Conservation (phyloP, 2,113 vertebrate species). For the Antechinus flavipes region DNA sequence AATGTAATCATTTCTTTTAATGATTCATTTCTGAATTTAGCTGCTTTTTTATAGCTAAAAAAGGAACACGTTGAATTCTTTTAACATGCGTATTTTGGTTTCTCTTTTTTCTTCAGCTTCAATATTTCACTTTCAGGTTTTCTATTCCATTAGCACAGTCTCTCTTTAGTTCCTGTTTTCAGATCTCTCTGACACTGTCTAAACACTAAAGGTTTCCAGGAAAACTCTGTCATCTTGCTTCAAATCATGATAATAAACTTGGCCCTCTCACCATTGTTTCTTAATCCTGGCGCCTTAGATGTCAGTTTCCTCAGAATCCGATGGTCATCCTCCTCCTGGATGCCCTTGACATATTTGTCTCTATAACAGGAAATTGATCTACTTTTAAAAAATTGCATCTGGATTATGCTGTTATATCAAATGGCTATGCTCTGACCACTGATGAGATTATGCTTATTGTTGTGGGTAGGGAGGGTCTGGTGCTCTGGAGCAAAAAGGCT, state of each 20-base stretch:
- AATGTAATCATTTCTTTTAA: not conserved
- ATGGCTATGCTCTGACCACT: not conserved
- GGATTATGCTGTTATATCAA: not conserved
- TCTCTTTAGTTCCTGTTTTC: not conserved
- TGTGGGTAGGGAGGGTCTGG: not conserved
- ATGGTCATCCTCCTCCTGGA: not conserved
- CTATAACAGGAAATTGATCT: not conserved
- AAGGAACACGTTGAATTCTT: not conserved
- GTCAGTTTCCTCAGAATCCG: not conserved
- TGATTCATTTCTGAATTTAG: not conserved
- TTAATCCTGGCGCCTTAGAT: not conserved
- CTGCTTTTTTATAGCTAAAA: not conserved
- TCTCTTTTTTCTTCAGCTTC: not conserved
- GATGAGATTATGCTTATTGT: not conserved
- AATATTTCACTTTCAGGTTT: not conserved
- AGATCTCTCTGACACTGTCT: not conserved
- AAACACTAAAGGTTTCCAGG: not conserved
- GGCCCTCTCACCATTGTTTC: not conserved
- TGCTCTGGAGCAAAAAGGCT: not conserved
- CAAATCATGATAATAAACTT: not conserved
- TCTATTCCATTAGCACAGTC: not conserved
- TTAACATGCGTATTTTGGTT: not conserved
- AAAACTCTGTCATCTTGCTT: not conserved
- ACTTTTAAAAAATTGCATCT: not conserved
- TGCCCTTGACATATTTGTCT: not conserved